Base-by-base conservation (phyloP, 2,888 invertebrate genomes). In the Ypsolopha scabrella region DNA sequence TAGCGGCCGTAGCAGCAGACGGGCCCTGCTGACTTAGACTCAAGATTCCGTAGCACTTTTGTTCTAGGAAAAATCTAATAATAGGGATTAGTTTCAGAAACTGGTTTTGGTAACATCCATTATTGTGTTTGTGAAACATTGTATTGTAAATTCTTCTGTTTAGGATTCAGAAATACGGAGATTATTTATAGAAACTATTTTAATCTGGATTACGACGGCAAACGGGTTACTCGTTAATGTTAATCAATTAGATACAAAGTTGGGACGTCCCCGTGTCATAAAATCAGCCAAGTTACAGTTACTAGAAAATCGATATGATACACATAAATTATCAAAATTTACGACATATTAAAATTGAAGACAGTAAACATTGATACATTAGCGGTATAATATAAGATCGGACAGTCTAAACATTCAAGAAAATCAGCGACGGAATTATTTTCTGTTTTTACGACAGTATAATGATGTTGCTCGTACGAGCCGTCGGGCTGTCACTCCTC, bases 351-450 rank as follows among this genome's bases (percentile, higher is more conserved):
- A 44, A 45, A 51, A 14, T 37, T 41, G 33, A 14, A 41, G 50
- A 39, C 50, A 39, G 50, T 39, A 50, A 50, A 50, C 50, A 50
- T 41, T 43, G 36, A 35, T 36, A 50, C 35, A 50, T 50, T 33
- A 41, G 41, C 34, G 33, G 9, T 39, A 35, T n/a, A 45, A 50
- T 37, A 35, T 39, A 9, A 34, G 34, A 44, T 13, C 39, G 44
- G 48, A 37, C 45, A 51, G 51, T 53, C 53, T 33, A 53, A 53
- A 53, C 50, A 53, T 51, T 53, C 45, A 50, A 33, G 33, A 43
- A 10, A 14, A 6, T 45, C 37, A 35, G 45, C 51, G 24, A 35
- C 10, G 14, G 13, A 33, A 50, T 50, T 34, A 50, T 41, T 50
- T 11, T 11, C 7, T 47, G 56, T 54, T 53, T 53, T 50, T 54